These are phyloP conservation scores for Stenurella melanura DNA, from an alignment of 2,888 invertebrate genomes.

Conservation along the genomic window DNA sequence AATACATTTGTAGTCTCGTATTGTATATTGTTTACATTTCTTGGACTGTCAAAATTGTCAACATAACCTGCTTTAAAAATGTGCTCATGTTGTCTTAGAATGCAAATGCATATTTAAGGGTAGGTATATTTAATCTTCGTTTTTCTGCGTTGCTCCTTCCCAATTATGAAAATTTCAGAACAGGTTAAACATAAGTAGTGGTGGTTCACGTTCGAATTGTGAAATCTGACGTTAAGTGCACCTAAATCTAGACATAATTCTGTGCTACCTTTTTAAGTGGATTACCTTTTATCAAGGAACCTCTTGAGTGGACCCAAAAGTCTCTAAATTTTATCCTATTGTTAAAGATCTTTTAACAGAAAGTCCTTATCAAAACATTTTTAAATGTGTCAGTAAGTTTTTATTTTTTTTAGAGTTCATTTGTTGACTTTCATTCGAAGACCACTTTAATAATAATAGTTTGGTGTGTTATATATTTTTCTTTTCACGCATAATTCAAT, in stretches of 20 bases:
- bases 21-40: no score
- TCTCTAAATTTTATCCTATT: slow-evolving; percentile 55
- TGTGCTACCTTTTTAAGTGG: slow-evolving; percentile 71
- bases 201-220: background rate
- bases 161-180: background rate
- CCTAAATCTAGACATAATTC: slow-evolving; percentile 64
- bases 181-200: slow-evolving; percentile 3
- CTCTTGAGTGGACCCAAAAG: slow-evolving; percentile 59
- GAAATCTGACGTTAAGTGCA: slow-evolving; percentile 66
- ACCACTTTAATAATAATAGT: background rate
- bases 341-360: slow-evolving; percentile 30
- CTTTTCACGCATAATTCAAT: background rate
- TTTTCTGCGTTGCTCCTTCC: background rate
- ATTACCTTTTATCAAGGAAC: slow-evolving; percentile 67
- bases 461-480: background rate
- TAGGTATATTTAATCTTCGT: background rate
- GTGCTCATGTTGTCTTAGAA: background rate
- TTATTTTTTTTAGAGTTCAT: slow-evolving; percentile 9
- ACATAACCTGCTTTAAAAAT: background rate
- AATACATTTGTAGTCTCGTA: no score
- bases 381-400: slow-evolving; percentile 24
- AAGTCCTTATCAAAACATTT: slow-evolving; percentile 31
- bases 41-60: background rate
- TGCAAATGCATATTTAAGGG: background rate
- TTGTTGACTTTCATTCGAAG: background rate